These are phyloP conservation scores for Litoditis marina DNA, from an alignment of 2,888 invertebrate species.

Conservation along the genomic window DNA sequence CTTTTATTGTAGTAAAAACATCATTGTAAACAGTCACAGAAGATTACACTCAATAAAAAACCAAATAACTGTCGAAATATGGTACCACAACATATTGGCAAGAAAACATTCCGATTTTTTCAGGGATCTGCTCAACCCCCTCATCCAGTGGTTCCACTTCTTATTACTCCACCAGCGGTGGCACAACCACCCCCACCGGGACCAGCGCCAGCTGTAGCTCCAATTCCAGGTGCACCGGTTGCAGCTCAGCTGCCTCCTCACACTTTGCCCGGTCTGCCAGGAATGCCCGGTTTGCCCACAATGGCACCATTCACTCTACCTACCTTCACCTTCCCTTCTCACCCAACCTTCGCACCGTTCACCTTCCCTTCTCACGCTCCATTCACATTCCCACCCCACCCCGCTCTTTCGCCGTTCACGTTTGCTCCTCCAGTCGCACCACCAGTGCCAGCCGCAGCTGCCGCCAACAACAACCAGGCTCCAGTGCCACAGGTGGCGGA, in stretches of 20 bases:
- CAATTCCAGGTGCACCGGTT: not conserved
- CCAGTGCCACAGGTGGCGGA: constrained; percentile 11
- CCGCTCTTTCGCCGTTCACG: not conserved
- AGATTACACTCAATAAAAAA: no score
- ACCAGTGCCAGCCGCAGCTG: not conserved
- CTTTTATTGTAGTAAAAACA: no score
- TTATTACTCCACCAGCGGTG: not conserved
- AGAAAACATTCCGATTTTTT: no score
- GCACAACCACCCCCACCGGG: not conserved
- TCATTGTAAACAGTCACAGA: no score
- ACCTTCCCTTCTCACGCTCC: constrained; percentile 34
- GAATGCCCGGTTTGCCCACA: constrained; percentile 9
- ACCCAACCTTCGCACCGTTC: constrained; percentile 28
- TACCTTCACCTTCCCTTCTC: constrained; percentile 24
- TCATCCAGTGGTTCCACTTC: not conserved
- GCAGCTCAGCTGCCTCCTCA: not conserved
- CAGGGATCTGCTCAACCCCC: constrained; percentile 5
- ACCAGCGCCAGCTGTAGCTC: not conserved
- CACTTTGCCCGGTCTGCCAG: not conserved
- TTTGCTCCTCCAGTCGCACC: constrained; percentile 4
- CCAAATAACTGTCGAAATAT: no score
- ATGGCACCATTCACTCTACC: constrained; percentile 33
- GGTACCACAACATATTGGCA: no score
- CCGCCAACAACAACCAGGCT: no score
- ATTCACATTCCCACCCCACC: not conserved